Conservation (phyloP, 1,140 invertebrate genomes). For the Anoplolepis gracilipes region DNA sequence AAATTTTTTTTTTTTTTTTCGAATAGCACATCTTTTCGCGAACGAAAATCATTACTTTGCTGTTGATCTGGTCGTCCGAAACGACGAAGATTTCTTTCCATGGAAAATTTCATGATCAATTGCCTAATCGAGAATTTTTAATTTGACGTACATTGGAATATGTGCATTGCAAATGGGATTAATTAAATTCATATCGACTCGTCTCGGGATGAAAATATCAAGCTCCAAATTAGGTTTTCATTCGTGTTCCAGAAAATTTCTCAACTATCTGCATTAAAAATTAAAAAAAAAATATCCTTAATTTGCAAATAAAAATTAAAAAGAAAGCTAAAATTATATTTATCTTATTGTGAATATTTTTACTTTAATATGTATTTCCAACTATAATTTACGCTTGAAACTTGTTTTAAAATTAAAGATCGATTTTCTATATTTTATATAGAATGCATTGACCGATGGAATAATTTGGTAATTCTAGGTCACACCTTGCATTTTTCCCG, state of each 20-base stretch:
- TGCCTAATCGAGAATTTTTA: constrained; percentile 7
- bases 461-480: constrained; percentile 14
- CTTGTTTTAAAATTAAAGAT: neutral
- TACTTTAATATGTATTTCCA: neutral
- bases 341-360: neutral
- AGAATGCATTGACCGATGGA: no score
- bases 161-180: no score
- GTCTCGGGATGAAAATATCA: constrained; percentile 27
- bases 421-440: neutral
- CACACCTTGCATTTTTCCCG: neutral
- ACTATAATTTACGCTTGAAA: neutral
- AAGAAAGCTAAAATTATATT: no score
- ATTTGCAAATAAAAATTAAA: no score
- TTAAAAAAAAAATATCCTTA: neutral
- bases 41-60: constrained; percentile 12
- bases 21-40: neutral
- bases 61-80: constrained; percentile 1
- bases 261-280: neutral
- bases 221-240: neutral
- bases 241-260: neutral
- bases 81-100: neutral
- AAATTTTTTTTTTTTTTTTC: no score
- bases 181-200: constrained; percentile 29
- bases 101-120: neutral
- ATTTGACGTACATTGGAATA: no score